Percentiles rank a stretch among this genome's conserved stretches.
phyloP scores from a whole-genome alignment of 2,797 vertebrate genomes.

The Pangasius djambal region DNA sequence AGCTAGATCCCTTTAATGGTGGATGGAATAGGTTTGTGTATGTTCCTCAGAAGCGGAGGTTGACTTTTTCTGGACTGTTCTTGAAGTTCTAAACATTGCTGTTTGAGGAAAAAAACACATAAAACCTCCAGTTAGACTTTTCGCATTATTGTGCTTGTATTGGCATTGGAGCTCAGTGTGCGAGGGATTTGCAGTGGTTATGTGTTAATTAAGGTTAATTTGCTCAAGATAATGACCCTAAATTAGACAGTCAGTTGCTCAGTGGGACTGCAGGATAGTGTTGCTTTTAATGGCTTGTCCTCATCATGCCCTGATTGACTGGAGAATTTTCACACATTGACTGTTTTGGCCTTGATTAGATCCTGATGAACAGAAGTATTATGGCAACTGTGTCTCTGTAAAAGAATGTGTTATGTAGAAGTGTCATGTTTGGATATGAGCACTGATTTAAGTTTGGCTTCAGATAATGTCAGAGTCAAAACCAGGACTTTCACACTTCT shows the following conservation, averaged over 20 bases:
- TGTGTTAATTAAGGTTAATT: conserved; percentile 40
- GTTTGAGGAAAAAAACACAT: too few relatives aligned
- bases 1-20: background rate
- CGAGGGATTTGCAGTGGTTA: background rate
- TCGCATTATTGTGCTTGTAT: background rate
- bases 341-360: conserved; percentile 15
- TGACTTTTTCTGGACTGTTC: background rate
- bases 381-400: background rate
- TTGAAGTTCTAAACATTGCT: background rate
- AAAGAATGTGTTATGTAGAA: background rate
- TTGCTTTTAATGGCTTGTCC: conserved; percentile 10
- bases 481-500: background rate
- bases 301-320: conserved; percentile 11
- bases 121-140: background rate
- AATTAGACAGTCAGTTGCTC: background rate
- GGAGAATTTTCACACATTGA: conserved; percentile 7
- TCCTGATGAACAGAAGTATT: conserved; percentile 9
- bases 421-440: background rate
- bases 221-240: conserved; percentile 10
- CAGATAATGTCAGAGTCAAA: background rate
- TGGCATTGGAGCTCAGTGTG: background rate
- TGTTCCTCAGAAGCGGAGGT: background rate
- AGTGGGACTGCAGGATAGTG: background rate
- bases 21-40: background rate
- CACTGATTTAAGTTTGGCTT: background rate